phyloP scores from a whole-genome alignment of 2,797 vertebrate species.

The Naso thynnoides region DNA sequence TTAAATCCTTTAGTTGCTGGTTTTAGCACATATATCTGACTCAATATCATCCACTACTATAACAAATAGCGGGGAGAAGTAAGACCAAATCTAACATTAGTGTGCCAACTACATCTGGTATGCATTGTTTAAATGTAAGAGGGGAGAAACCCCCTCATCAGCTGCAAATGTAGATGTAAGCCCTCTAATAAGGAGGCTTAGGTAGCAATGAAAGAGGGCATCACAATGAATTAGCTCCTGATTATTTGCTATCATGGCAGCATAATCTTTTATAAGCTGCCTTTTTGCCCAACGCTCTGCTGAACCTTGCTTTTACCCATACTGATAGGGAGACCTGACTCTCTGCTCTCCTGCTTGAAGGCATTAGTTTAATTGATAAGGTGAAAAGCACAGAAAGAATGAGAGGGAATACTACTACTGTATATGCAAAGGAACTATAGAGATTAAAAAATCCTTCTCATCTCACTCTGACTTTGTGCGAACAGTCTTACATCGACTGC shows the following conservation, averaged over 20 bases:
- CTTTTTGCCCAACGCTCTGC: slow-evolving; percentile 63
- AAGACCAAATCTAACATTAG: slow-evolving; percentile 62
- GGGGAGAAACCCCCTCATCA: slow-evolving; percentile 70
- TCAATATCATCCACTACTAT: slow-evolving; percentile 44
- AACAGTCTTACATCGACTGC: slow-evolving; percentile 13
- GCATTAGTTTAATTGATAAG: slow-evolving; percentile 51
- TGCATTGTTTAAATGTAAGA: slow-evolving; percentile 68
- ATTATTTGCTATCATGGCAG: slow-evolving; percentile 80
- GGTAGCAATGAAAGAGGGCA: slow-evolving; percentile 70
- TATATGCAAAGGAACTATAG: slow-evolving; percentile 31
- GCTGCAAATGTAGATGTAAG: slow-evolving; percentile 82
- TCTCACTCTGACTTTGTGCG: slow-evolving; percentile 29
- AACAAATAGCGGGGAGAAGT: slow-evolving; percentile 37
- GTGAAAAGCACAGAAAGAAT: slow-evolving; percentile 28
- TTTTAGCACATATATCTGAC: slow-evolving; percentile 58
- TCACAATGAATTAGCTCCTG: slow-evolving; percentile 81
- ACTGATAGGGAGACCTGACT: slow-evolving; percentile 58
- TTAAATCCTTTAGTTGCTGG: slow-evolving; percentile 53
- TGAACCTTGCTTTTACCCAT: slow-evolving; percentile 52
- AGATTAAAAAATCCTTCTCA: slow-evolving; percentile 32
- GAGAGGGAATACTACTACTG: slow-evolving; percentile 24
- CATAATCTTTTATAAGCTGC: slow-evolving; percentile 81
- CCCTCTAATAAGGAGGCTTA: slow-evolving; percentile 84
- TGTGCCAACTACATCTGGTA: slow-evolving; percentile 55
- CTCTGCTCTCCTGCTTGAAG: slow-evolving; percentile 41